Evolutionary conservation across 2,888 invertebrate species (phyloP).

Genomic region (Hypselothyrea guttata): DNA sequence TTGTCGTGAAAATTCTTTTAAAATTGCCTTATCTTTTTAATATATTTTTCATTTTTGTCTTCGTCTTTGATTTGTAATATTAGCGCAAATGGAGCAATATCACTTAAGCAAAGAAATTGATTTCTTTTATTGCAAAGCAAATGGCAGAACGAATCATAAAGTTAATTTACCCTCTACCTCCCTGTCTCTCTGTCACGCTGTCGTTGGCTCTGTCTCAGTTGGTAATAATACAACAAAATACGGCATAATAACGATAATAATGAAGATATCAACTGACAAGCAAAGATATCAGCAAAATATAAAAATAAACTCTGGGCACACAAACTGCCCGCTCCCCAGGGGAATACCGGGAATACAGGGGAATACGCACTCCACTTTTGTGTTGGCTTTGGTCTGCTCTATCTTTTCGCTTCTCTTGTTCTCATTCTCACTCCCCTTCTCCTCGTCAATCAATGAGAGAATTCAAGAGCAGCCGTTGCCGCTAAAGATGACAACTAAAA

Average conservation of each 20-base stretch:
- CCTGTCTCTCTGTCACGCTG: no score
- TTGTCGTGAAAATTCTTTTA: neutral
- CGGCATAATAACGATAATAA: neutral
- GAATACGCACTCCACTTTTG: conserved; percentile 10
- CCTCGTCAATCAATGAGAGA: conserved; percentile 68
- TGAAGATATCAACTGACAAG: conserved; percentile 32
- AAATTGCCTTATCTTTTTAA: neutral
- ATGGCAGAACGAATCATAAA: conserved; percentile 39
- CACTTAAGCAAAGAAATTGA: conserved; percentile 41
- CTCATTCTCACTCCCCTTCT: neutral
- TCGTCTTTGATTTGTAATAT: conserved; percentile 14
- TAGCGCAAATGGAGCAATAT: conserved; percentile 25
- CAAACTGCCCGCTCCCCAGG: conserved; percentile 30
- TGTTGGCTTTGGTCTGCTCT: neutral
- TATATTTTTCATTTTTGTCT: no score
- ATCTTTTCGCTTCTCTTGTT: conserved; percentile 1
- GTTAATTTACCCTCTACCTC: conserved; percentile 50
- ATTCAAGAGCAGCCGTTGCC: conserved; percentile 55
- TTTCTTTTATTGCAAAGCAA: conserved; percentile 34
- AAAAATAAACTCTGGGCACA: conserved; percentile 10
- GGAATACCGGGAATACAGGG: no score
- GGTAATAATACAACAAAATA: neutral
- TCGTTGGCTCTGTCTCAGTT: neutral
- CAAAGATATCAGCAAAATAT: conserved; percentile 29
- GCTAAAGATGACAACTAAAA: conserved; percentile 69